A percentile compares a stretch with the other conserved stretches of the same genome.
phyloP scores from a whole-genome alignment of 2,113 vertebrate species.

The Columba livia region DNA sequence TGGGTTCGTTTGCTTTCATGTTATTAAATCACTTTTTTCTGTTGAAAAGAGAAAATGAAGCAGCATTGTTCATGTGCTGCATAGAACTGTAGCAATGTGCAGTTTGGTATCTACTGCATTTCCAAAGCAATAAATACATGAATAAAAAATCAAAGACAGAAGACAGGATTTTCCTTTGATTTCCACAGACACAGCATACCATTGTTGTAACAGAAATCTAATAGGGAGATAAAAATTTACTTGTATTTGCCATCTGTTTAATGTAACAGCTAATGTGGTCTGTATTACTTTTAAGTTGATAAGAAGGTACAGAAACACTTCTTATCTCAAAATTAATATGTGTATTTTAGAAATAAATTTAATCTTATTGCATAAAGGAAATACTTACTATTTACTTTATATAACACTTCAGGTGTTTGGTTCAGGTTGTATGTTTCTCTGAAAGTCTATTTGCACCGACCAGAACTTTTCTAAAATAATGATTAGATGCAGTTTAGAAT shows the following conservation, averaged over 20 bases:
- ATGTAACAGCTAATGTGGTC: not conserved
- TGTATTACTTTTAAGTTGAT: not conserved
- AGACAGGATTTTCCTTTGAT: slow-evolving; percentile 32
- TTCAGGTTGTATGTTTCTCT: not conserved
- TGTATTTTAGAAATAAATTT: not conserved
- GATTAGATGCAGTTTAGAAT: not conserved
- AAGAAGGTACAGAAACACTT: not conserved
- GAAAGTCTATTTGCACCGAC: not conserved
- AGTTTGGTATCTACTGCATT: not conserved
- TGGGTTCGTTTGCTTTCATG: slow-evolving; percentile 26
- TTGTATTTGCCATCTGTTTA: slow-evolving; percentile 2
- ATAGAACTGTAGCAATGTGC: not conserved
- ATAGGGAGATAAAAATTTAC: slow-evolving; percentile 2
- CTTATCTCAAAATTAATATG: not conserved
- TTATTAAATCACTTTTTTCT: slow-evolving; percentile 42
- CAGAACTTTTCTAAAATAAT: not conserved
- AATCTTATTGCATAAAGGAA: not conserved
- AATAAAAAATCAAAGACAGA: slow-evolving; percentile 28
- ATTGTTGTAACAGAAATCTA: not conserved
- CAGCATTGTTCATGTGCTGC: not conserved
- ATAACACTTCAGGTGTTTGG: not conserved
- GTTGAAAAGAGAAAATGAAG: slow-evolving; percentile 29
- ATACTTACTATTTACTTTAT: not conserved
- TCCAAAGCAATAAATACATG: slow-evolving; percentile 32
- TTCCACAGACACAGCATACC: not conserved